Percentiles rank a stretch among this genome's conserved stretches.
Conservation (phyloP, 1,140 invertebrate species). For the Drosophila pectinifera region DNA sequence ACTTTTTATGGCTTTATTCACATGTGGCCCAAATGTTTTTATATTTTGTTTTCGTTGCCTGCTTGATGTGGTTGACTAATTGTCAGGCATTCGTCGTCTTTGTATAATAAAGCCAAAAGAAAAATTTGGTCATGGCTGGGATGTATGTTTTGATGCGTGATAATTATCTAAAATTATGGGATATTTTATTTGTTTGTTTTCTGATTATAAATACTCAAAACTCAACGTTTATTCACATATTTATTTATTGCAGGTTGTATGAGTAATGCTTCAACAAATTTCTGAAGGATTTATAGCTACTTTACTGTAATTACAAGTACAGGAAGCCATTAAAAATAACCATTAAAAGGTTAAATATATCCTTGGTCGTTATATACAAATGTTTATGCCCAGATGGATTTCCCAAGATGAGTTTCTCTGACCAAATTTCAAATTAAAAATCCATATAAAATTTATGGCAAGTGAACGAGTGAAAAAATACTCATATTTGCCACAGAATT, state of each 20-base stretch:
- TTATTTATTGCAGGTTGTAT: not conserved
- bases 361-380: not conserved
- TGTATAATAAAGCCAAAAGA: not conserved
- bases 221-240: no score
- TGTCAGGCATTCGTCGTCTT: conserved; percentile 20
- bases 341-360: not conserved
- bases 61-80: conserved; percentile 36
- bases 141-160: not conserved
- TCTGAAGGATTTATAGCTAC: no score
- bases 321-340: no score
- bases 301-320: not conserved
- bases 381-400: not conserved
- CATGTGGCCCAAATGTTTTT: conserved; percentile 33
- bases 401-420: not conserved
- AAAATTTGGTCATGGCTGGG: conserved; percentile 1
- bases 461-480: conserved; percentile 6
- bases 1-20: conserved; percentile 32
- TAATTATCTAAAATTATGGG: not conserved
- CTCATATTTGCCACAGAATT: conserved; percentile 32
- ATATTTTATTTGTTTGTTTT: not conserved
- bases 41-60: not conserved
- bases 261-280: no score
- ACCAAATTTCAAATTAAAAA: conserved; percentile 59
- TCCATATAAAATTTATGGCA: conserved; percentile 56
- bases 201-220: no score